A percentile compares a stretch with the other conserved stretches of the same genome.
Conservation (phyloP, 37 sponge, comb jelly and placozoan species). For the Aphrocallistes beatrix region DNA sequence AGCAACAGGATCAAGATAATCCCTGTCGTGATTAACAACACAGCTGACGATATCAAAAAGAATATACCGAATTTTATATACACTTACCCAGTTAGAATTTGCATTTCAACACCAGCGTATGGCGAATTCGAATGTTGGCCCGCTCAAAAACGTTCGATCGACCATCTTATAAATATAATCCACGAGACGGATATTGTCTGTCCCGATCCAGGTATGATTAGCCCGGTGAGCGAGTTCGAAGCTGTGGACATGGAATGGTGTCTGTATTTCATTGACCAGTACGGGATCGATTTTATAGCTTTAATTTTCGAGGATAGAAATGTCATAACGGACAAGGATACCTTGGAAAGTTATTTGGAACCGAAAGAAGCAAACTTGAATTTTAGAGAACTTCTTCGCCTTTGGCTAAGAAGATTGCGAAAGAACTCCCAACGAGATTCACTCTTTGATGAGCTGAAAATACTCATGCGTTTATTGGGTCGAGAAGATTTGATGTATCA, state of each 20-base stretch:
- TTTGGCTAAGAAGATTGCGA: background rate
- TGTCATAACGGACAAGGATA: background rate
- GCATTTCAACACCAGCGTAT: background rate
- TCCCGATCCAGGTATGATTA: background rate
- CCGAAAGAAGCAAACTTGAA: background rate
- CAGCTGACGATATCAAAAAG: background rate
- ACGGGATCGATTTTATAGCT: background rate
- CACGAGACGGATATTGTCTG: background rate
- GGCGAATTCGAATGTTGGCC: background rate
- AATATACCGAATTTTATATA: background rate
- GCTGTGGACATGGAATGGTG: background rate
- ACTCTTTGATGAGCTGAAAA: background rate
- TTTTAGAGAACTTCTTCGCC: background rate
- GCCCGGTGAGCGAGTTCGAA: background rate
- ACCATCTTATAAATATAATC: background rate
- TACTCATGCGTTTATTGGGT: background rate
- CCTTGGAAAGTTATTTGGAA: background rate
- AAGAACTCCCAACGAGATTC: background rate
- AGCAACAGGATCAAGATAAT: background rate
- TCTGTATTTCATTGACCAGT: background rate
- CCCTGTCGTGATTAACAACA: background rate
- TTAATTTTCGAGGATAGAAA: background rate
- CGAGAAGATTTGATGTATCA: slow-evolving; percentile 4
- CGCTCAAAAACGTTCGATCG: background rate
- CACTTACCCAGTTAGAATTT: background rate